Percentiles rank a stretch among this genome's conserved stretches.
Conservation (phyloP, 2,113 vertebrate genomes). For the Cyphomyrus discorhynchus region DNA sequence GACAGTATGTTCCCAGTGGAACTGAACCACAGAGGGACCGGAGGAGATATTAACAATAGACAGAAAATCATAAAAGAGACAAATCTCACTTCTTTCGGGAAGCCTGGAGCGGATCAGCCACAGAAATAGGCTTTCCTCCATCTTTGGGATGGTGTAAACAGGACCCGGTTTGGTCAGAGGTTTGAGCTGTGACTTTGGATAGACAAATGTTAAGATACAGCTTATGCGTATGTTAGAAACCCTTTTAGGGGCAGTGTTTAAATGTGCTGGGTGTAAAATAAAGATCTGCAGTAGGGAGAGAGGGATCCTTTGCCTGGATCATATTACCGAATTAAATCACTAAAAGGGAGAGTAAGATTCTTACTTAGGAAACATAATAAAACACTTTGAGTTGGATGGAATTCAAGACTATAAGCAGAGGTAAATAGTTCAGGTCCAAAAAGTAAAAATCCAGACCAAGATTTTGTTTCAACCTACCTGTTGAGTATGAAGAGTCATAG, state of each 20-base stretch:
- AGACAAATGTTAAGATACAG: background rate
- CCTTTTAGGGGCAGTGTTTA: background rate
- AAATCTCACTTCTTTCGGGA: conserved; percentile 15
- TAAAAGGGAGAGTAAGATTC: background rate
- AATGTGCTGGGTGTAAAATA: background rate
- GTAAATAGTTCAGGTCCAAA: background rate
- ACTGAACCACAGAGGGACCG: background rate
- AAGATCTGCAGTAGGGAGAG: background rate
- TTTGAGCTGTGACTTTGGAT: background rate
- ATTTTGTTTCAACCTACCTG: background rate
- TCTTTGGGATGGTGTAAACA: background rate
- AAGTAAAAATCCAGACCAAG: background rate
- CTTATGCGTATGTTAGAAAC: background rate
- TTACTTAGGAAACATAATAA: background rate
- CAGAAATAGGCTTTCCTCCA: background rate
- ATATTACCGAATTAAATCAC: background rate
- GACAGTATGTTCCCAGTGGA: background rate
- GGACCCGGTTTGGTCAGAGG: background rate
- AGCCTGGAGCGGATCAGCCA: background rate
- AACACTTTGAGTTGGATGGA: background rate
- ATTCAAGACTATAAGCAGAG: background rate
- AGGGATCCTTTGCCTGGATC: background rate
- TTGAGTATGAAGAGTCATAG: background rate
- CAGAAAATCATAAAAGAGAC: conserved; percentile 18
- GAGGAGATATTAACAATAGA: conserved; percentile 12